phyloP scores from a whole-genome alignment of 2,888 invertebrate genomes.

The Cheilosia scutellata region DNA sequence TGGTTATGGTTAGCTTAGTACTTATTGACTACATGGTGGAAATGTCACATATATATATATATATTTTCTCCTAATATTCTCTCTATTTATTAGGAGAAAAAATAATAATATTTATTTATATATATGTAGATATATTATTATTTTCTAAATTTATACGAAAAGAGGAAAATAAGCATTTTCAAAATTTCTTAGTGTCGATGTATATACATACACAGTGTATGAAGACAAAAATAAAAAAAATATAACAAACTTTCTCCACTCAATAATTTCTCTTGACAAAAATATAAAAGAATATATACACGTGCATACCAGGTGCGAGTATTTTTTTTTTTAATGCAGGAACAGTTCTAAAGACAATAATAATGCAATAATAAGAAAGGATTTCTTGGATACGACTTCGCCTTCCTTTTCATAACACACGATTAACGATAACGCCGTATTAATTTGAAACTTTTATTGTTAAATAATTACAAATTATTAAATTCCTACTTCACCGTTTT shows the following conservation, averaged over 20 bases:
- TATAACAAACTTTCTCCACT: no score
- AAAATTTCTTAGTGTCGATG: constrained; percentile 9
- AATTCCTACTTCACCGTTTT: no score
- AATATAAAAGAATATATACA: background rate
- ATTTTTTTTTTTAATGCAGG: no score
- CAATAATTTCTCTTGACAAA: no score
- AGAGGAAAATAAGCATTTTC: constrained; percentile 27
- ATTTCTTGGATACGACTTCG: no score
- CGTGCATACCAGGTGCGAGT: no score
- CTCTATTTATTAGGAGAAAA: background rate
- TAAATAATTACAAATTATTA: no score
- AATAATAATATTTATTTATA: constrained; percentile 14
- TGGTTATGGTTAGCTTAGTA: background rate
- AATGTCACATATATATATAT: constrained; percentile 35
- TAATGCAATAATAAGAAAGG: no score
- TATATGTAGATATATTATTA: constrained; percentile 25
- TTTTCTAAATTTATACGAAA: constrained; percentile 55
- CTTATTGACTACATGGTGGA: background rate
- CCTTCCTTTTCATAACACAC: no score
- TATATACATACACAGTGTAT: background rate
- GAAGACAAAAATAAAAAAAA: constrained; percentile 1
- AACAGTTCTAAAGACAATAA: no score
- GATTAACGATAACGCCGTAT: no score
- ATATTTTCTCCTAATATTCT: background rate
- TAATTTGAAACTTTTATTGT: no score